Evolutionary conservation across 2,888 invertebrate species (phyloP).

Genomic region (Thecocarcelia acutangulata): DNA sequence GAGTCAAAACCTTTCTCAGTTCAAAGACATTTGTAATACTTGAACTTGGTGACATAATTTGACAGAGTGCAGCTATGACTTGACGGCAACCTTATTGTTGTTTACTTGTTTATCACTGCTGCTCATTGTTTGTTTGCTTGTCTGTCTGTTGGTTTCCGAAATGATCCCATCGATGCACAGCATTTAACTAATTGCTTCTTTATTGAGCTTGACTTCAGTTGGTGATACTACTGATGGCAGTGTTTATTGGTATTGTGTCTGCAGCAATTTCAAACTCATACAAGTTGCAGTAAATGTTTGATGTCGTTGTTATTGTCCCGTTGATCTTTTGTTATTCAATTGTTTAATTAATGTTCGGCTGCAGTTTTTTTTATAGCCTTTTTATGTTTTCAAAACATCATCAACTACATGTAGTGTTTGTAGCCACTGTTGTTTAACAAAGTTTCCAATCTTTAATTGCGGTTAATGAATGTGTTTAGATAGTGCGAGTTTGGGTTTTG

Average conservation of each 20-base stretch:
- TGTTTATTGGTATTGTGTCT: neutral
- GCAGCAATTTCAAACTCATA: constrained; percentile 13
- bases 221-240: constrained; percentile 10
- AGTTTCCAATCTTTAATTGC: constrained; percentile 41
- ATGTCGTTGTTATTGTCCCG: constrained; percentile 18
- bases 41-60: constrained; percentile 38
- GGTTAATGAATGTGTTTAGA: constrained; percentile 36
- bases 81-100: constrained; percentile 57
- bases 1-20: constrained; percentile 1
- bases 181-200: constrained; percentile 57
- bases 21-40: constrained; percentile 45
- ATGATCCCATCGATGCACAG: constrained; percentile 39
- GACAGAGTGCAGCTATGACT: neutral
- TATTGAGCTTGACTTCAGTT: constrained; percentile 50
- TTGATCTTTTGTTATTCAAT: constrained; percentile 52
- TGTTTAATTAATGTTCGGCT: constrained; percentile 55
- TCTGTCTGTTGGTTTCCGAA: constrained; percentile 10
- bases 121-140: neutral
- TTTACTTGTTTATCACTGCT: constrained; percentile 12
- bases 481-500: constrained; percentile 7
- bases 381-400: constrained; percentile 19
- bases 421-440: constrained; percentile 39
- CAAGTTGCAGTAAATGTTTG: constrained; percentile 4
- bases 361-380: neutral
- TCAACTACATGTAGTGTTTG: constrained; percentile 9